Base-by-base conservation (phyloP, 1,140 invertebrate species). In the Heliconius melpomene region DNA sequence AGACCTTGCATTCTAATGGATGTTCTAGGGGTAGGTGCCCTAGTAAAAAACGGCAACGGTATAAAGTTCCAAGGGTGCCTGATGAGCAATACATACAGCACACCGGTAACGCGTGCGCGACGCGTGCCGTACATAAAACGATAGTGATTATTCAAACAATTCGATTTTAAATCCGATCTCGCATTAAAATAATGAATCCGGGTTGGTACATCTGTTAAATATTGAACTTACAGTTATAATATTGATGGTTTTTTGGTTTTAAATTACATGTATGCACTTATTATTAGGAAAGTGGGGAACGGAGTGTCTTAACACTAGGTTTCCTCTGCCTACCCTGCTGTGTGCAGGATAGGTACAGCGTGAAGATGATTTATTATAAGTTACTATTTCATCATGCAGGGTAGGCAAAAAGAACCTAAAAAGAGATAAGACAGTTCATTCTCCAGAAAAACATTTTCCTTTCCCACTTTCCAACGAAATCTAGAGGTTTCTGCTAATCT, bases 81-180 rank as follows among this genome's bases (percentile, higher is more conserved):
- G 60, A 29, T 66, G 60, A 66, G 60, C 26, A 66, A 66, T 66
- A 66, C 13, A 29, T 66, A 66, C 9, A 29, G 26, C 9, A 16
- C 7, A 66, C 60, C 60, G 60, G 60, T 66, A 66, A 2, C 82
- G 83, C 86, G 85, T 85, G 87, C 83, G 74, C 77, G 75, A 74
- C 84, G 83, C 82, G 84, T 87, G 83, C 72, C 83, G 7, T 52
- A 78, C 80, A 81, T 82, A 79, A 83, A 80, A 83, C 54, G 52
- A 71, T 83, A 86, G 85, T 89, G 83, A 89, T 91, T 90, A 90
- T 90, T 90, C 87, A 88, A 90, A 89, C 86, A 90, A 91, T 90
- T 88, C 89, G 88, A 90, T 90, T 91, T 84, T 80, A 86, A 90
- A 87, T 89, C 84, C 85, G 82, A 84, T 81, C 84, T 83, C 79